These are phyloP conservation scores for Saturnia japonica DNA, from an alignment of 2,888 invertebrate species.

Conservation along the genomic window DNA sequence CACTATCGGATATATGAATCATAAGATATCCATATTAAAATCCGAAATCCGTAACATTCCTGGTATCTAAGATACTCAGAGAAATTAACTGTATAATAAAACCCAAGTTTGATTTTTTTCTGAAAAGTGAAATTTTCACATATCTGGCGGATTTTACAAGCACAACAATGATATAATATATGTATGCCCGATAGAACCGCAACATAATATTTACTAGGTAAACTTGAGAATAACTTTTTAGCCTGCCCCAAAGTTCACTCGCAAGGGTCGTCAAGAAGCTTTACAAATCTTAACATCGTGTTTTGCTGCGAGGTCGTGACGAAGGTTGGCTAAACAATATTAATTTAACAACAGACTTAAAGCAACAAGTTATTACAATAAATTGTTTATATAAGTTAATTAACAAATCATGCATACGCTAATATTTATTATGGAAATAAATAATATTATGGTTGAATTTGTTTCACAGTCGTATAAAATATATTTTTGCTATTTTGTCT, in stretches of 20 bases:
- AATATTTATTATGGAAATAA: neutral
- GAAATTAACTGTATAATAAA: too few relatives aligned
- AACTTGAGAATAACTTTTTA: constrained; percentile 4
- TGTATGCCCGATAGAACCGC: neutral
- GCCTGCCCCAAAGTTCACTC: neutral
- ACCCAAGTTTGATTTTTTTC: neutral
- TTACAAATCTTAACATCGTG: constrained; percentile 14
- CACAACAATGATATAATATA: neutral
- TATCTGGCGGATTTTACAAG: neutral
- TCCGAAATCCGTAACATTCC: too few relatives aligned
- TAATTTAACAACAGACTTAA: constrained; percentile 4
- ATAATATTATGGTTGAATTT: too few relatives aligned
- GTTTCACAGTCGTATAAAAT: too few relatives aligned
- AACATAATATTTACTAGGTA: neutral
- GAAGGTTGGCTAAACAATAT: neutral
- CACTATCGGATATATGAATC: too few relatives aligned
- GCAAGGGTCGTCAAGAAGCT: constrained; percentile 8
- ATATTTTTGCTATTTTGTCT: too few relatives aligned
- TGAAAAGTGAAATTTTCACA: neutral
- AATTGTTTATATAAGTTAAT: neutral
- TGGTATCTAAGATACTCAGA: too few relatives aligned
- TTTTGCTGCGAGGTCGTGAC: constrained; percentile 1
- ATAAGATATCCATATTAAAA: too few relatives aligned
- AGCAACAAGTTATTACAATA: constrained; percentile 10
- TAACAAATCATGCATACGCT: neutral